These are phyloP conservation scores for Recurvirostra avosetta DNA, from an alignment of 2,113 vertebrate genomes.

Conservation along the genomic window DNA sequence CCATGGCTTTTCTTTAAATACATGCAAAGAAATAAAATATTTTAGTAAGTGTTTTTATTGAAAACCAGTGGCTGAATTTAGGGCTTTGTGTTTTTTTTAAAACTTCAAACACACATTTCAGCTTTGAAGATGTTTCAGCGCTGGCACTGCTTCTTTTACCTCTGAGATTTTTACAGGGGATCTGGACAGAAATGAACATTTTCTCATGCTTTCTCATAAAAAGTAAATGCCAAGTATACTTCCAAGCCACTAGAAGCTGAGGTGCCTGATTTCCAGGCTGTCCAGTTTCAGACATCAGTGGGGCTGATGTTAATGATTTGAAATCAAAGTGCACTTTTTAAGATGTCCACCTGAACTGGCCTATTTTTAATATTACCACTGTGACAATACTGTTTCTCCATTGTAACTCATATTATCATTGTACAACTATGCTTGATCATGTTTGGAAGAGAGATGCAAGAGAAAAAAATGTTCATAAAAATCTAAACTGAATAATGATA, in stretches of 20 bases:
- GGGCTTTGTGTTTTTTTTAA: background rate
- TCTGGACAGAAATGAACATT: slow-evolving; percentile 44
- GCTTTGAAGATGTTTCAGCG: slow-evolving; percentile 30
- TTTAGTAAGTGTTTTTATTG: background rate
- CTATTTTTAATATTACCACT: background rate
- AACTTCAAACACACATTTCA: slow-evolving; percentile 23
- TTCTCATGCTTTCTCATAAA: slow-evolving; percentile 41
- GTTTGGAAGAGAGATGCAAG: background rate
- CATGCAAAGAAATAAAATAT: background rate
- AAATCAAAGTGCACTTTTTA: background rate
- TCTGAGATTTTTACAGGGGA: slow-evolving; percentile 1
- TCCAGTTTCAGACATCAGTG: background rate
- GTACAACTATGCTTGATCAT: background rate
- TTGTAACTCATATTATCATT: background rate
- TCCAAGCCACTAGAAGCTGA: background rate
- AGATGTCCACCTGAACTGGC: background rate
- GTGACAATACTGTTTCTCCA: background rate
- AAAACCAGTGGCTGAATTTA: background rate
- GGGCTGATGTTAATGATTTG: background rate
- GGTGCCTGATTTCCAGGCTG: background rate
- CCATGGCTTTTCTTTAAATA: background rate
- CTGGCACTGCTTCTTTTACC: slow-evolving; percentile 19
- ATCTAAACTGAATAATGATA: background rate
- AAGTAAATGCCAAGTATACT: background rate
- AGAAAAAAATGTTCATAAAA: background rate